Base-by-base conservation (phyloP, 2,888 invertebrate genomes). In the Ptychoptera albimana region DNA sequence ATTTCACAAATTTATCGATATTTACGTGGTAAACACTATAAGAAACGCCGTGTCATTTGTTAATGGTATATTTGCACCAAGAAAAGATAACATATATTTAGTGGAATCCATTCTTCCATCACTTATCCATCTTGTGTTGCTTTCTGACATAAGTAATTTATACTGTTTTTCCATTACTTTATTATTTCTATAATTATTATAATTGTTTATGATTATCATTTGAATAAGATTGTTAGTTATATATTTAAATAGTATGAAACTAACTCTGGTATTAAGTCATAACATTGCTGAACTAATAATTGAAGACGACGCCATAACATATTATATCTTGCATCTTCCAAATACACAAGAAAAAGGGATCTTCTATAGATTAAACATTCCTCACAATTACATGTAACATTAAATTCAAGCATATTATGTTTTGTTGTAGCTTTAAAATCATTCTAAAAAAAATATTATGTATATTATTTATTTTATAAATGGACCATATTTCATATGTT, bases 11-110 rank as follows among this genome's bases (percentile, higher is more conserved):
- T 7, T 12, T 36, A 5, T 36, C 4, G 12, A 10, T 13, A 15
- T 37, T 45, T 41, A 48, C 50, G 45, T 48, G 38, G 40, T 50
- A 13, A 48, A 48, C 5, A 47, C 46, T 14, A 47, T 39, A 8
- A 47, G 36, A 37, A 48, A 50, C 37, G 47, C 47, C 46, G 45
- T 46, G 39, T 48, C 46, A 41, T 50, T 50, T 16, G 50, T 45
- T n/a, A 50, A 30, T 29, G 50, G 46, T 30, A 50, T 40, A 39
- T 48, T 44, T 11, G 34, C 39, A 35, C 47, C 45, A 32, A 48
- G 42, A 29, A 46, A 46, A 14, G 47, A 39, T 32, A 47, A 47
- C 31, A 48, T 41, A 43, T 48, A 45, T 38, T 43, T 45, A 32
- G 43, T 47, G 6, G 30, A 41, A 39, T 47, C 48, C 9, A 50